phyloP scores from a whole-genome alignment of 2,888 invertebrate species.

The Allygus modestus region DNA sequence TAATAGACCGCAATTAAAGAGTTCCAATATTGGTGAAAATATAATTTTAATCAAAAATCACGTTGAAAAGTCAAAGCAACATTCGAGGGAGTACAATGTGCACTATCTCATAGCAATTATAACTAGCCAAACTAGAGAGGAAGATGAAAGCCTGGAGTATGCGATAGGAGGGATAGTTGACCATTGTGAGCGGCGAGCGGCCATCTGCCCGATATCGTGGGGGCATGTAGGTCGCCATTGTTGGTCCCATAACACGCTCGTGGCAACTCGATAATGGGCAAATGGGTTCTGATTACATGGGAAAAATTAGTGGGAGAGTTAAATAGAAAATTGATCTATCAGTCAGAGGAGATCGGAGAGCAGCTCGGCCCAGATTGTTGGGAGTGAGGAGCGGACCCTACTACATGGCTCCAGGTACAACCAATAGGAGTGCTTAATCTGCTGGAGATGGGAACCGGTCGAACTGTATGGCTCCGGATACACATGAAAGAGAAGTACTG shows the following conservation, averaged over 20 bases:
- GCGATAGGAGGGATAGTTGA: constrained; percentile 9
- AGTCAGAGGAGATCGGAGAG: constrained; percentile 32
- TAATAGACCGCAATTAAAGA: no score
- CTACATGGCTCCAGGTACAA: background rate
- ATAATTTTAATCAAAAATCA: no score
- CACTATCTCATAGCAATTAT: background rate
- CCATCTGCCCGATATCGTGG: background rate
- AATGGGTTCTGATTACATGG: constrained; percentile 55
- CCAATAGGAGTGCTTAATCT: no score
- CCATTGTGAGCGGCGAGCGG: constrained; percentile 4
- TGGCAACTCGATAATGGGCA: constrained; percentile 30
- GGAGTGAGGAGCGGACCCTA: background rate
- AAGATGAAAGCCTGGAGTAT: constrained; percentile 9
- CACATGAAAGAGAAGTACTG: no score
- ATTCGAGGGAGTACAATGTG: background rate
- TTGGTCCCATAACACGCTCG: constrained; percentile 45
- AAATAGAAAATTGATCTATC: constrained; percentile 57
- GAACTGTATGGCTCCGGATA: no score
- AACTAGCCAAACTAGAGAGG: background rate
- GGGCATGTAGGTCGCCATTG: constrained; percentile 53
- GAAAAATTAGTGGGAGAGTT: constrained; percentile 55
- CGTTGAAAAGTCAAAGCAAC: background rate
- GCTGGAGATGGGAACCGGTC: no score
- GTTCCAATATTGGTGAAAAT: no score
- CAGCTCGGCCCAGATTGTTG: background rate